A percentile compares a stretch with the other conserved stretches of the same genome.
Evolutionary conservation across 2,797 vertebrate species (phyloP).

Genomic region (Sebastes itinus): DNA sequence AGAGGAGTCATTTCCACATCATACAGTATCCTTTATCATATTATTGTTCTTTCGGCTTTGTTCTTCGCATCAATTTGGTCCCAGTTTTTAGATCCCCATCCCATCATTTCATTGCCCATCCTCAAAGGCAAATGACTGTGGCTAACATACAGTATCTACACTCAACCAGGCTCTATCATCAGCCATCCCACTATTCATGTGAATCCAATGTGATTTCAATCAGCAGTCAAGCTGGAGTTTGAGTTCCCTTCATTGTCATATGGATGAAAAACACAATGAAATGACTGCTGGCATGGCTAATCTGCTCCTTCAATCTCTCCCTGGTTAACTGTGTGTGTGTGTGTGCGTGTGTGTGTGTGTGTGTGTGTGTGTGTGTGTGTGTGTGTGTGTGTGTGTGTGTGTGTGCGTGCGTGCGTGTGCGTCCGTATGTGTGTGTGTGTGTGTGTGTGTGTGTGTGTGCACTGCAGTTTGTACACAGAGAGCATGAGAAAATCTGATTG

Average conservation of each 20-base stretch:
- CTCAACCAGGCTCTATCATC: slow-evolving; percentile 1
- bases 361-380: not conserved
- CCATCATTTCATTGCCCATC: not conserved
- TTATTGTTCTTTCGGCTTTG: not conserved
- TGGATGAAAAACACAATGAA: slow-evolving; percentile 33
- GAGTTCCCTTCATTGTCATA: slow-evolving; percentile 28
- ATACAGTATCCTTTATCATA: not conserved
- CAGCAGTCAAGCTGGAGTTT: slow-evolving; percentile 22
- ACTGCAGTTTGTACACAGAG: not conserved
- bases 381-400: not conserved
- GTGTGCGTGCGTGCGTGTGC: not conserved
- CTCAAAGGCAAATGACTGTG: slow-evolving; percentile 1
- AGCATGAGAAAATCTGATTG: slow-evolving; percentile 33
- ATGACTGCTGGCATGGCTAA: slow-evolving; percentile 36
- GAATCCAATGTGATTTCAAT: slow-evolving; percentile 44
- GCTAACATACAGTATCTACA: slow-evolving; percentile 4
- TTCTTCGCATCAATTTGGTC: slow-evolving; percentile 14
- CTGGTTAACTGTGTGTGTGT: not conserved
- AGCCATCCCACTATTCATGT: slow-evolving; percentile 15
- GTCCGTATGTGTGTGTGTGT: not conserved
- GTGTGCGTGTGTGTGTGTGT: not conserved
- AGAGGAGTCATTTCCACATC: not conserved
- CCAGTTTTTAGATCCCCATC: not conserved
- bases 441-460: not conserved
- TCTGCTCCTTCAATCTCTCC: slow-evolving; percentile 28